Conservation (phyloP, 2,797 vertebrate species). For the Paedocypris micromegethes region DNA sequence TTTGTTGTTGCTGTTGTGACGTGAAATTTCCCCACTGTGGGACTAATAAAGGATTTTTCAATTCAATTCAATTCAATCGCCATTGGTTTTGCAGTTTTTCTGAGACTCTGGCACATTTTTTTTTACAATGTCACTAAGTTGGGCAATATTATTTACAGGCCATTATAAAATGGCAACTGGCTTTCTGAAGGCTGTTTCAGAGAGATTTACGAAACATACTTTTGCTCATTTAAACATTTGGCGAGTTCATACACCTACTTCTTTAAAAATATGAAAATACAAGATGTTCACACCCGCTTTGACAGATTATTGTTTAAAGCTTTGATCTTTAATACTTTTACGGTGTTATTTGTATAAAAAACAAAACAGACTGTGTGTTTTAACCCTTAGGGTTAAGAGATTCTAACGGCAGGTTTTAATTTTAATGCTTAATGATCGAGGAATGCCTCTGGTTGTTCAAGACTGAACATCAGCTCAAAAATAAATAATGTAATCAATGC, state of each 20-base stretch:
- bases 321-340: too few relatives aligned
- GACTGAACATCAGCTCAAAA: constrained; percentile 12
- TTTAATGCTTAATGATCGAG: constrained; percentile 3
- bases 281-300: too few relatives aligned
- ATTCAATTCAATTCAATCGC: too few relatives aligned
- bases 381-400: background rate
- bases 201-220: background rate
- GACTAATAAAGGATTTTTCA: too few relatives aligned
- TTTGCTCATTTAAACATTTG: constrained; percentile 8
- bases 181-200: constrained; percentile 8
- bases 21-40: too few relatives aligned
- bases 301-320: too few relatives aligned
- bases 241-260: constrained; percentile 7
- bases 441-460: background rate
- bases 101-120: background rate
- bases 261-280: too few relatives aligned
- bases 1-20: too few relatives aligned
- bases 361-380: background rate
- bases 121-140: background rate
- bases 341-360: too few relatives aligned
- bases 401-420: background rate
- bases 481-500: constrained; percentile 14
- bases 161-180: constrained; percentile 3
- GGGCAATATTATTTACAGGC: background rate
- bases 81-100: background rate